Evolutionary conservation across 2,888 invertebrate species (phyloP).

Genomic region (Pogonocherus hispidulus): DNA sequence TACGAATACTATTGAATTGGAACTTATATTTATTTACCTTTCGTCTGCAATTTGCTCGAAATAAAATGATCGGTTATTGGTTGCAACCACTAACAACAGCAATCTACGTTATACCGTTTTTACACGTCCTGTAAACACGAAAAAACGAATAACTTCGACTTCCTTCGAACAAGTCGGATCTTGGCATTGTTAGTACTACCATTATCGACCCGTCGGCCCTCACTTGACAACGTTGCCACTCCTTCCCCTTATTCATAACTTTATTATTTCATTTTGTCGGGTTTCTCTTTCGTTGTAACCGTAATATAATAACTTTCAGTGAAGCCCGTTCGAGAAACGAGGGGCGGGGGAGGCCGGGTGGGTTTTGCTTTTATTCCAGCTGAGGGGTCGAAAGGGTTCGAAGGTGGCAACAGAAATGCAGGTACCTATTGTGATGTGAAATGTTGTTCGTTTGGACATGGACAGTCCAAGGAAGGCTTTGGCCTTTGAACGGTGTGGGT

Average conservation of each 20-base stretch:
- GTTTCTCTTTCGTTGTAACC: conserved; percentile 25
- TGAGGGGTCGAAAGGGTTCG: background rate
- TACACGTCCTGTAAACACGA: too few species aligned
- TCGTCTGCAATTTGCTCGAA: too few species aligned
- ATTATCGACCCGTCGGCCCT: conserved; percentile 12
- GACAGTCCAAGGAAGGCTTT: too few species aligned
- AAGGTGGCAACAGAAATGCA: conserved; percentile 14
- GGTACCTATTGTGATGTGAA: conserved; percentile 10
- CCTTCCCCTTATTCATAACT: conserved; percentile 3
- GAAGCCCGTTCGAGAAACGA: background rate
- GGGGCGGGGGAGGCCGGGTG: background rate
- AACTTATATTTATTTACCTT: too few species aligned
- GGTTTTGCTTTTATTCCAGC: conserved; percentile 10
- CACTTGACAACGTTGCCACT: background rate
- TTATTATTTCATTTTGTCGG: conserved; percentile 16
- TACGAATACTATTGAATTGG: too few species aligned
- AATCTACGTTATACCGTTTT: too few species aligned
- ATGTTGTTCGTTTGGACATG: too few species aligned
- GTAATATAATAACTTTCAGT: conserved; percentile 29
- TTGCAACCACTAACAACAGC: too few species aligned
- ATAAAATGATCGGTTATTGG: too few species aligned
- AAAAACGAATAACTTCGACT: background rate
- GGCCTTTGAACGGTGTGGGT: background rate
- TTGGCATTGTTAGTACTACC: background rate
- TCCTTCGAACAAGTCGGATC: background rate